Evolutionary conservation across 2,797 vertebrate genomes (phyloP).

Genomic region (Acanthurus lineatus): DNA sequence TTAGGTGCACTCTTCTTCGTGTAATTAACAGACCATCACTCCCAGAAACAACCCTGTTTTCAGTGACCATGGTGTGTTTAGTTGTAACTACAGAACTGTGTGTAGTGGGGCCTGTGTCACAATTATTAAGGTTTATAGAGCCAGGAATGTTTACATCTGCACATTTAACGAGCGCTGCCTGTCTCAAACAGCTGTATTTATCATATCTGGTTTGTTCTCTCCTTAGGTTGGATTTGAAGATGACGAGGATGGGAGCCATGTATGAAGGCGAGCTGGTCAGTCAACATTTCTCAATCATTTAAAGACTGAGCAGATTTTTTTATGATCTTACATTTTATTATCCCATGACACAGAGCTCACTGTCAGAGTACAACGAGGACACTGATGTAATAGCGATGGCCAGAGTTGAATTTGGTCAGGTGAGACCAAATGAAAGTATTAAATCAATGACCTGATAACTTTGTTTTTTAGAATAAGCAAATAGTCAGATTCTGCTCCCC

Average conservation of each 20-base stretch:
- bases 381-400: not conserved
- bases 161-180: not conserved
- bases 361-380: slow-evolving; percentile 43
- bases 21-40: too few relatives aligned
- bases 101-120: too few relatives aligned
- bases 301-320: not conserved
- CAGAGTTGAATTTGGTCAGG: slow-evolving; percentile 68
- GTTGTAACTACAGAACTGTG: too few relatives aligned
- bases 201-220: not conserved
- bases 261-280: slow-evolving; percentile 61
- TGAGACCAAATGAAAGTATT: slow-evolving; percentile 43
- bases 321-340: not conserved
- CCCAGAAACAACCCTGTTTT: too few relatives aligned
- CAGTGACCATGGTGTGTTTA: too few relatives aligned
- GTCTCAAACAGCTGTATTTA: not conserved
- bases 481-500: not conserved
- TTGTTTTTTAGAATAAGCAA: not conserved
- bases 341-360: not conserved
- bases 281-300: slow-evolving; percentile 8
- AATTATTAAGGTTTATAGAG: not conserved
- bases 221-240: slow-evolving; percentile 52
- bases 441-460: not conserved
- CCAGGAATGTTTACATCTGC: not conserved
- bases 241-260: not conserved
- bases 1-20: too few relatives aligned